A percentile compares a stretch with the other conserved stretches of the same genome.
Evolutionary conservation across 2,888 invertebrate species (phyloP).

Genomic region (Diaprepes abbreviatus): DNA sequence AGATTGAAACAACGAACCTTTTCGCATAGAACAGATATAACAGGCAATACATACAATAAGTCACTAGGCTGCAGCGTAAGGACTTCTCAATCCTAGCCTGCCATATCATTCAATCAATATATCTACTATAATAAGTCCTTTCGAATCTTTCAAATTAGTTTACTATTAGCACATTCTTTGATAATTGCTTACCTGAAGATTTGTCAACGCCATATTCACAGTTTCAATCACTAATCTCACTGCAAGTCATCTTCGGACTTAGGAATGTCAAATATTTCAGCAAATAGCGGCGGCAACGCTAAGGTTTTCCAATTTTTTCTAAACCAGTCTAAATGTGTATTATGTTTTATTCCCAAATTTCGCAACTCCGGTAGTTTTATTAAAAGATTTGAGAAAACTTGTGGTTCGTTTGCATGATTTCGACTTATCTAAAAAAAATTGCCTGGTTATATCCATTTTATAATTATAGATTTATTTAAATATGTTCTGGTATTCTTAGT

Average conservation of each 20-base stretch:
- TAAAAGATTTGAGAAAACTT: conserved; percentile 72
- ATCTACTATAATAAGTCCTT: no score
- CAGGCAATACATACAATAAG: no score
- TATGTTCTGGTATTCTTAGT: no score
- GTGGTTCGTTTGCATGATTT: conserved; percentile 74
- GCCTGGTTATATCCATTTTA: neutral
- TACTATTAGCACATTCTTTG: no score
- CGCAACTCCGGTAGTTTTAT: conserved; percentile 82
- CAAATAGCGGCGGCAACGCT: conserved; percentile 91
- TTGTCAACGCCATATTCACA: conserved; percentile 41
- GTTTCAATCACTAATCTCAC: conserved; percentile 55
- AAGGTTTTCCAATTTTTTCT: conserved; percentile 88
- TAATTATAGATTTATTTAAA: no score
- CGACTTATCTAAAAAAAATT: conserved; percentile 69
- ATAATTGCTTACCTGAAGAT: conserved; percentile 37
- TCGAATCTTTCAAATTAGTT: no score
- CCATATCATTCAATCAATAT: no score
- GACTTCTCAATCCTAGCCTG: no score
- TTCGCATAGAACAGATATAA: no score
- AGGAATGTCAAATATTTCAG: conserved; percentile 97
- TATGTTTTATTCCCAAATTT: conserved; percentile 85
- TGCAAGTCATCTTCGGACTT: conserved; percentile 80
- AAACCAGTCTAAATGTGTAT: conserved; percentile 90
- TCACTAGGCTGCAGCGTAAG: no score
- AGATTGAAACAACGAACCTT: no score